phyloP scores from a whole-genome alignment of 2,113 vertebrate genomes.

The Pygoscelis adeliae region DNA sequence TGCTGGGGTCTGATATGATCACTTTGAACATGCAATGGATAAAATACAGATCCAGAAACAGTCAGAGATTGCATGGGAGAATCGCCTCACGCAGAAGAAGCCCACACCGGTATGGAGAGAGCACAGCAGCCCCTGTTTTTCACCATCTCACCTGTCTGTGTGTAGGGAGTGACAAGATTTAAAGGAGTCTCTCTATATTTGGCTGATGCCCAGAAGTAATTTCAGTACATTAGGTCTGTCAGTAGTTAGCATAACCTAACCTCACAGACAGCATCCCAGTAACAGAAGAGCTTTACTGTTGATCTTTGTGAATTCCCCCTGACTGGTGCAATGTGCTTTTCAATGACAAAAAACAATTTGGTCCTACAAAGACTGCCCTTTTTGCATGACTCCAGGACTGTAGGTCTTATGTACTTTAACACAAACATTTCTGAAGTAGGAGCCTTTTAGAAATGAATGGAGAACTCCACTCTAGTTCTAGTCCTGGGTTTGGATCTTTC shows the following conservation, averaged over 20 bases:
- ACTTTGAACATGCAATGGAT: neutral
- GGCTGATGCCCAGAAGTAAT: neutral
- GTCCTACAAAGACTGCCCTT: neutral
- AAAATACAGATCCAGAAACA: neutral
- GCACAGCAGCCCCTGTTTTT: neutral
- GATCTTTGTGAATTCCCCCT: neutral
- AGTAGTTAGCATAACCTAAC: neutral
- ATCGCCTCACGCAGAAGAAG: neutral
- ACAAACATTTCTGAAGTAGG: neutral
- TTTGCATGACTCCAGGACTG: neutral
- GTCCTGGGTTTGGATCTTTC: neutral
- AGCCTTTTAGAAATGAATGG: neutral
- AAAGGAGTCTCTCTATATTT: neutral
- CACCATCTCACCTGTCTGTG: neutral
- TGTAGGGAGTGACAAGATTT: neutral
- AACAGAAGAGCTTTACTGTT: neutral
- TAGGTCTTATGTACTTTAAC: neutral
- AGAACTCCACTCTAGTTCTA: neutral
- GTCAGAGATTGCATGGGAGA: neutral
- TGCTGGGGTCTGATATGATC: neutral
- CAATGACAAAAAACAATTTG: neutral
- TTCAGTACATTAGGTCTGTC: neutral
- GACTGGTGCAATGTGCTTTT: neutral
- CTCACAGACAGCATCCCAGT: neutral
- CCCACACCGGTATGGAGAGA: neutral